Conservation (phyloP, 92 coral and sea anemone species). For the Epizoanthus illoricatus region DNA sequence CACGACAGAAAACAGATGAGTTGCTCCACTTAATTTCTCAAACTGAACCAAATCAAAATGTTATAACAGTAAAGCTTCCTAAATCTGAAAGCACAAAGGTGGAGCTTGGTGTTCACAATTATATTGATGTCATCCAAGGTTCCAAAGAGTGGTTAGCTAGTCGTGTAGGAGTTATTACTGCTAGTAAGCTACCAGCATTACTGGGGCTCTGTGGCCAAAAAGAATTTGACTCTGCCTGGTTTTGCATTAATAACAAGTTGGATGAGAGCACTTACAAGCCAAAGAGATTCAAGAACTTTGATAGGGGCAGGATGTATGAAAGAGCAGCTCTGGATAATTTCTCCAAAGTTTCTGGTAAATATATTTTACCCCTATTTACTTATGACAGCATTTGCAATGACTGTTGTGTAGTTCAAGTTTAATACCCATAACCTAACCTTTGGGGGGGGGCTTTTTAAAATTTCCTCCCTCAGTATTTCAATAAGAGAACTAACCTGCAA, state of each 20-base stretch:
- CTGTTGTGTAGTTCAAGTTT: background rate
- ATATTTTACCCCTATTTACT: background rate
- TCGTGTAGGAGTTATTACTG: background rate
- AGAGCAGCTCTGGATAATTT: constrained; percentile 31
- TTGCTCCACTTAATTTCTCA: constrained; percentile 37
- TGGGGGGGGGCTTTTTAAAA: no score
- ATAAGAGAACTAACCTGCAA: no score
- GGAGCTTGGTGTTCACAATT: constrained; percentile 37
- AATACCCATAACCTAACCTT: background rate
- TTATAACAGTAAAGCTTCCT: constrained; percentile 43
- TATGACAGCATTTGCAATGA: background rate
- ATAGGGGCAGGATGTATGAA: constrained; percentile 25
- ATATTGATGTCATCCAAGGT: constrained; percentile 33
- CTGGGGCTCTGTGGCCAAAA: constrained; percentile 40
- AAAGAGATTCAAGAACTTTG: constrained; percentile 46
- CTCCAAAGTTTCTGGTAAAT: constrained; percentile 40
- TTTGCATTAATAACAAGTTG: constrained; percentile 42
- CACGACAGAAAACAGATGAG: background rate
- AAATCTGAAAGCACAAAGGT: constrained; percentile 36
- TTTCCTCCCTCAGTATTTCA: no score
- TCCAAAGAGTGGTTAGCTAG: background rate
- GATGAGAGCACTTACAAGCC: constrained; percentile 35
- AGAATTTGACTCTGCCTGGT: constrained; percentile 39
- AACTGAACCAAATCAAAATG: background rate
- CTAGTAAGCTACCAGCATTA: constrained; percentile 41